These are phyloP conservation scores for Campopleginae sp. DNA, from an alignment of 2,888 invertebrate genomes.

Conservation along the genomic window DNA sequence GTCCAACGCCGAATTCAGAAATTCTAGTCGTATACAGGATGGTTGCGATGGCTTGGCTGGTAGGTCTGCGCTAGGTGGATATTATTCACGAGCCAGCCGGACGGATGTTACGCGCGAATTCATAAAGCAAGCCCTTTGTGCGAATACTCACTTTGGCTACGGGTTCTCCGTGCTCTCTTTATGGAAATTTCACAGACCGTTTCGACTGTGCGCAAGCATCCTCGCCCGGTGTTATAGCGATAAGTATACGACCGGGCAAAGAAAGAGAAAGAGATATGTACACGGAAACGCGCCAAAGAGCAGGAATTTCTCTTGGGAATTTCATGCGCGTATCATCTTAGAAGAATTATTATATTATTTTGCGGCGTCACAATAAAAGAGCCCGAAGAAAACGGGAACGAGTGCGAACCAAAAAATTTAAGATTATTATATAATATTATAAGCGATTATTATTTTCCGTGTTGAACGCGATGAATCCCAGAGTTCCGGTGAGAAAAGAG, in stretches of 20 bases:
- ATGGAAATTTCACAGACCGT: conserved; percentile 80
- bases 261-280: conserved; percentile 30
- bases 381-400: neutral
- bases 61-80: conserved; percentile 79
- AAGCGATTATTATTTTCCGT: neutral
- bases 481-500: neutral
- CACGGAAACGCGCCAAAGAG: conserved; percentile 36
- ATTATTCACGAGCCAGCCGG: conserved; percentile 82
- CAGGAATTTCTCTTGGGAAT: conserved; percentile 61
- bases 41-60: conserved; percentile 49
- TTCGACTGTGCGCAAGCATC: conserved; percentile 72
- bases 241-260: conserved; percentile 60
- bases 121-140: conserved; percentile 82
- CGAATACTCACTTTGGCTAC: conserved; percentile 74
- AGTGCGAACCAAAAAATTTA: neutral
- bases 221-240: conserved; percentile 41
- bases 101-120: conserved; percentile 81
- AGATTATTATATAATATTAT: too few relatives aligned
- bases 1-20: conserved; percentile 63
- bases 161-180: conserved; percentile 78
- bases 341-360: conserved; percentile 56
- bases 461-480: neutral
- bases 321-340: conserved; percentile 58
- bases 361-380: conserved; percentile 37
- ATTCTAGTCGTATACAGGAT: conserved; percentile 66